Conservation (phyloP, 1,140 invertebrate species). For the Cheumatopsyche charites region DNA sequence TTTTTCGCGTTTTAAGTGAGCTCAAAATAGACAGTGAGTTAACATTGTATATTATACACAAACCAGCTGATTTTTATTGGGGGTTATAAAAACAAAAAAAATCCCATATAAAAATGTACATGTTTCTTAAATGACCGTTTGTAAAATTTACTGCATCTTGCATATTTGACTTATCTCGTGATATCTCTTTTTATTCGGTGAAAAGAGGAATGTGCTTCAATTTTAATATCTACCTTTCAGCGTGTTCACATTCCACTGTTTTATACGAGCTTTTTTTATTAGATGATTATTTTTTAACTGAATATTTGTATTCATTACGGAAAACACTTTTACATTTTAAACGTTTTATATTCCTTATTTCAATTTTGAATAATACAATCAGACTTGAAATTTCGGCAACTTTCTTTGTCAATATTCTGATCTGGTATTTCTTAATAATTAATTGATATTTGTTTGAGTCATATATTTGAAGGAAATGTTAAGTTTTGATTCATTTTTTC, state of each 20-base stretch:
- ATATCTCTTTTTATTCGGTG: constrained; percentile 10
- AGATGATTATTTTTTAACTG: neutral
- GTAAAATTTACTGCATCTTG: constrained; percentile 21
- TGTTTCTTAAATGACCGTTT: constrained; percentile 19
- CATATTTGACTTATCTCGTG: constrained; percentile 10
- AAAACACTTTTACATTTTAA: too few relatives aligned
- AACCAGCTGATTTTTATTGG: constrained; percentile 44
- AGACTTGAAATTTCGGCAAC: too few relatives aligned
- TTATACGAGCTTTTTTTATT: neutral
- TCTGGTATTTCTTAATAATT: too few relatives aligned
- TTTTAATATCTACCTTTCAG: neutral
- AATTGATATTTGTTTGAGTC: too few relatives aligned
- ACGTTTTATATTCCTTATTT: too few relatives aligned
- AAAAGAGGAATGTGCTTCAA: neutral
- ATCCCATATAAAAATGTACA: neutral
- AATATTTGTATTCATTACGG: neutral
- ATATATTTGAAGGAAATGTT: too few relatives aligned
- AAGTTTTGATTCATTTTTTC: too few relatives aligned
- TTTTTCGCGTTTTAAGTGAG: constrained; percentile 29
- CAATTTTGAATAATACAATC: too few relatives aligned
- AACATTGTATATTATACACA: constrained; percentile 34
- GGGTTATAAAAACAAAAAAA: constrained; percentile 44
- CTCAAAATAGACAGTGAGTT: constrained; percentile 24
- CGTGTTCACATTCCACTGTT: too few relatives aligned
- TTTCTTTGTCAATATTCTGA: too few relatives aligned